Evolutionary conservation across 2,113 vertebrate genomes (phyloP), one percentile per base, ranked within the genome.

Genomic region (Planiliza haematocheilus): DNA sequence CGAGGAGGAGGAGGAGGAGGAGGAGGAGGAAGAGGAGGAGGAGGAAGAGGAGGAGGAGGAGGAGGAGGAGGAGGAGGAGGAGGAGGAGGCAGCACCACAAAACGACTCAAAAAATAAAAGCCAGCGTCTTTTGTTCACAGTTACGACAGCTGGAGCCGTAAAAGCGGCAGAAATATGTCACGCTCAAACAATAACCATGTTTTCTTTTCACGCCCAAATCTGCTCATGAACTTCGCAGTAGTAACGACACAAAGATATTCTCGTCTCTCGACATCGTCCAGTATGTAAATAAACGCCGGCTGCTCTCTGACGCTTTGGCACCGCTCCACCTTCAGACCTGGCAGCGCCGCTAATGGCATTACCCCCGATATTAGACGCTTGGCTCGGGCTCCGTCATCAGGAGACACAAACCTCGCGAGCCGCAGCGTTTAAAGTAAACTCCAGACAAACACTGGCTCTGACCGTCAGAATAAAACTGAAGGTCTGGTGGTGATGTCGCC

Each of bases 321-420:
- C 50, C 46, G 51, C 55, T 68, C 77, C 68, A 46, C 45, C 34
- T 42, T 70, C 71, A 39, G 71, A 67, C 74, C 79, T 91, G 89
- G 87, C 90, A 89, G 80, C 62, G 52, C 52, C 55, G 74, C 84
- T 89, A 66, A 90, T 79, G 81, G 70, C 85, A 92, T 92, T 92
- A 91, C 49, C 84, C n/a, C 84, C 62, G 38, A 55, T 84, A 92
- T 91, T 85, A 90, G 84, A 85, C 46, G 12, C 84, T 88, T 91
- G 91, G 90, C 91, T 78, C 55, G 58, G 24, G 39, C 58, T 69
- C 12, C 43, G 34, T 73, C 36, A 68, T 84, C 78, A 50, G 46
- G 74, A 63, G 77, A 88, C 68, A 24, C 38, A 8, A 7, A 37
- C 75, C 78, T 30, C 65, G 34, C 7, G 8, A 70, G 59, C 49